Base-by-base conservation (phyloP, 2,888 invertebrate species). In the Antitype chi region DNA sequence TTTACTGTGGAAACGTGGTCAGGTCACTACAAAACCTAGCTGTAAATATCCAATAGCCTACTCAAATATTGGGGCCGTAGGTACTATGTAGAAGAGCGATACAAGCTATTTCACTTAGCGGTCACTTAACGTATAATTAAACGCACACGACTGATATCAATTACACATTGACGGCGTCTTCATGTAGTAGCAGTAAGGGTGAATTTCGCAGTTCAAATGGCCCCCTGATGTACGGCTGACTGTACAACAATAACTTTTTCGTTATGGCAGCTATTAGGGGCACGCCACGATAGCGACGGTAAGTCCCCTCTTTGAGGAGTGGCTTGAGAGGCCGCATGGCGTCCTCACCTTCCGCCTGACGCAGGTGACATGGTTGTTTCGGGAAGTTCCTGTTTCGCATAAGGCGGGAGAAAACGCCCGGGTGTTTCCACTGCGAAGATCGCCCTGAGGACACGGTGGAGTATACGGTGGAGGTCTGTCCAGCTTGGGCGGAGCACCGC, bases 71-170 rank as follows among this genome's bases (percentile, higher is more conserved):
- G 43, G 25, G 66, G 28, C 6, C 66, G 15, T 1, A 25, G 59
- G 9, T 2, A 25, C 32, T 13, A 25, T 47, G 17, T n/a, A n/a
- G 55, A 6, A 11, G 7, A 25, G 20, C 5, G 28, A 64, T 52
- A 71, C 79, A 79, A 67, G 66, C 38, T 49, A 53, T 32, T 72
- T 72, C 72, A 62, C 72, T 78, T 60, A 59, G 32, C 15, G 32
- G 7, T 47, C 71, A 78, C 53, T 67, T 66, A 55, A n/a, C 32
- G 43, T 47, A 52, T 17, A 28, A 9, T 28, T 20, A 28, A 20
- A 32, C 25, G 25, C 11, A 64, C 11, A 47, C 11, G 2, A 43
- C 7, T 64, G 47, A 17, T 64, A 64, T 6, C 17, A 64, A 43
- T 25, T 11, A 43, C 2, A 43, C 25, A 20, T 25, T 43, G 17